These are phyloP conservation scores for Epicampocera succincta DNA, from an alignment of 2,888 invertebrate species.

Conservation along the genomic window DNA sequence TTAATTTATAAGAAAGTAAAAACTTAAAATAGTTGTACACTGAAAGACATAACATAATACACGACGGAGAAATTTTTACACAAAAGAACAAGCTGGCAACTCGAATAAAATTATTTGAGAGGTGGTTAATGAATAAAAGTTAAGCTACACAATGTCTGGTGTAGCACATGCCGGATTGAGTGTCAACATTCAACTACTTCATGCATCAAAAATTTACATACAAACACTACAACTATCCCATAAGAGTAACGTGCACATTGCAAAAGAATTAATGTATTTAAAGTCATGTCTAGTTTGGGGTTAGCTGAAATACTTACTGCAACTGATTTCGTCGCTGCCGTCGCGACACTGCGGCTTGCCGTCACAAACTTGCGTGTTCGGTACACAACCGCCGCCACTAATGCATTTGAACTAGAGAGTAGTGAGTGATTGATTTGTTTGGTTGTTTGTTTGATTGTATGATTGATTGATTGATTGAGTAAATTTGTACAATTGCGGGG, in stretches of 20 bases:
- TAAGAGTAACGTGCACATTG: slow-evolving; percentile 26
- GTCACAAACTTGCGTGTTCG: slow-evolving; percentile 83
- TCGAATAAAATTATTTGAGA: too few species aligned
- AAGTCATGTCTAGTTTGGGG: background rate
- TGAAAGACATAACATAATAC: slow-evolving; percentile 2
- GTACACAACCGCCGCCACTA: slow-evolving; percentile 81
- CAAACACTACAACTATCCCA: too few species aligned
- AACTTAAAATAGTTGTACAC: background rate
- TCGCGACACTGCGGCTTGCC: slow-evolving; percentile 83
- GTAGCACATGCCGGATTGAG: background rate
- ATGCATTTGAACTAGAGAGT: slow-evolving; percentile 80
- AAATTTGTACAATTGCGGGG: background rate
- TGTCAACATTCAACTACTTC: slow-evolving; percentile 14
- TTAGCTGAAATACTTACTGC: slow-evolving; percentile 81
- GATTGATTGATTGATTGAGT: background rate
- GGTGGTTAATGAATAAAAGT: too few species aligned
- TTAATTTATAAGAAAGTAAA: background rate
- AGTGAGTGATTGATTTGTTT: slow-evolving; percentile 49
- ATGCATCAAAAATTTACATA: slow-evolving; percentile 16
- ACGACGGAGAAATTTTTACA: too few species aligned
- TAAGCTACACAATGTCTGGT: too few species aligned
- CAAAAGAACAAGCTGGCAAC: background rate
- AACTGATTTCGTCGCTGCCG: slow-evolving; percentile 83
- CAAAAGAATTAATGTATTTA: slow-evolving; percentile 14
- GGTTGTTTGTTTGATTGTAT: background rate